Evolutionary conservation across 2,888 invertebrate species (phyloP), one percentile per base, ranked within the genome.

Genomic region (Strigamia transsilvanica): DNA sequence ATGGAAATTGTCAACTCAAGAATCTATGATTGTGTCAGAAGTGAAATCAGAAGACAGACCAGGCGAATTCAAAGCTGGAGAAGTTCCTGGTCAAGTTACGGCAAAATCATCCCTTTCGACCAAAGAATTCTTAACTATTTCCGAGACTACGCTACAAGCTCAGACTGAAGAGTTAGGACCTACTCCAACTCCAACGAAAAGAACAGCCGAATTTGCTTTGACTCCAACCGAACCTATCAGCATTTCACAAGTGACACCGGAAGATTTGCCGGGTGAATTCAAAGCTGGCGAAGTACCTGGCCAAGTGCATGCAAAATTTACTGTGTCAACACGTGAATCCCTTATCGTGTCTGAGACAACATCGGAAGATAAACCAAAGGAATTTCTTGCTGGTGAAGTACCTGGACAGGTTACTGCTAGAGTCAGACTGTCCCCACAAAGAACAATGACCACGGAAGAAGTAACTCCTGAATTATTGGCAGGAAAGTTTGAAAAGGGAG

Each of bases 291-390:
- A 80, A 38, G 23, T 79, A 23, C 80, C 82, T 1, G 82, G 82
- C 18, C 56, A 80, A 56, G 77, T 85, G 27, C 80, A 82, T 42
- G 79, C 82, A 80, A 82, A 56, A 51, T 84, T 10, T 61, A 80
- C 38, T 51, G 27, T 46, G 4, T 79, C 83, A 27, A 84, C 85
- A 9, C 84, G 85, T 80, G 83, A 85, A 56, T 84, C 85, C 1
- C 41, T 86, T 10, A 82, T 84, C 27, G 83, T 86, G 2, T 83
- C 83, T 18, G 85, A 85, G 82, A 82, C 84, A 9, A 73, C 82
- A 32, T 79, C 79, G 18, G 82, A 83, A 38, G 81, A 81, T 34
- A 82, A 83, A 82, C 81, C 84, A 12, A 83, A 42, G 21, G 77
- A 66, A 46, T 84, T 82, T n/a, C 38, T 38, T 4, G 61, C 81